A percentile compares a stretch with the other conserved stretches of the same genome.
These are phyloP conservation scores for Stylophora pistillata DNA, from an alignment of 64 coral and sea anemone species.

Conservation along the genomic window DNA sequence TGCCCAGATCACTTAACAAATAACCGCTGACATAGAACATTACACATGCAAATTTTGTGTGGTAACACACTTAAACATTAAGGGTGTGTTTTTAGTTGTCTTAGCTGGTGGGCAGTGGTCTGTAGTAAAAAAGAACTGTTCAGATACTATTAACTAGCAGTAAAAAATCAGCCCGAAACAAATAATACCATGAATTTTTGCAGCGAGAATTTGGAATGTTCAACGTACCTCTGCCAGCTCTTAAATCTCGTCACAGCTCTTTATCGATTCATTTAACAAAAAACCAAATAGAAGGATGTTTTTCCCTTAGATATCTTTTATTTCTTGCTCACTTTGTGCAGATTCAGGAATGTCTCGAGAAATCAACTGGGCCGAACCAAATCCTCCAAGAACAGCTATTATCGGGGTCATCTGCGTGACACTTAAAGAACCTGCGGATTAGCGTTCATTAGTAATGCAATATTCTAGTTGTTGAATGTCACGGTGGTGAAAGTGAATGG, in stretches of 20 bases:
- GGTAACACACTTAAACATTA: too few species aligned
- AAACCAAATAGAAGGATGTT: constrained; percentile 24
- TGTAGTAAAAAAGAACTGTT: neutral
- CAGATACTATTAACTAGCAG: too few species aligned
- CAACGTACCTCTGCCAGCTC: neutral
- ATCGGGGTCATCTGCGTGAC: neutral
- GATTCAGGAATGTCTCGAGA: constrained; percentile 12
- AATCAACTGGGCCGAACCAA: constrained; percentile 4
- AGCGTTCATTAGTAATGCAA: too few species aligned
- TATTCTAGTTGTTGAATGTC: too few species aligned
- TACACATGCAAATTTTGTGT: too few species aligned
- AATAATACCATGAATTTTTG: neutral
- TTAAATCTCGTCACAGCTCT: neutral
- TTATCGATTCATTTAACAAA: constrained; percentile 3
- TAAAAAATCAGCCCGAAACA: neutral
- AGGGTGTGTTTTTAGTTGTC: neutral
- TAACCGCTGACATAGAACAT: too few species aligned
- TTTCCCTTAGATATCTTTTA: constrained; percentile 17
- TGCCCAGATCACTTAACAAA: too few species aligned
- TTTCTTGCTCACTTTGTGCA: neutral
- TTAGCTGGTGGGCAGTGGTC: too few species aligned
- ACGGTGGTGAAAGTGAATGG: too few species aligned
- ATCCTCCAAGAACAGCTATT: neutral
- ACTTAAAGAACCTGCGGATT: neutral
- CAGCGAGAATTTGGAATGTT: neutral